Evolutionary conservation across 2,888 invertebrate genomes (phyloP).

Genomic region (Sisyra nigra): DNA sequence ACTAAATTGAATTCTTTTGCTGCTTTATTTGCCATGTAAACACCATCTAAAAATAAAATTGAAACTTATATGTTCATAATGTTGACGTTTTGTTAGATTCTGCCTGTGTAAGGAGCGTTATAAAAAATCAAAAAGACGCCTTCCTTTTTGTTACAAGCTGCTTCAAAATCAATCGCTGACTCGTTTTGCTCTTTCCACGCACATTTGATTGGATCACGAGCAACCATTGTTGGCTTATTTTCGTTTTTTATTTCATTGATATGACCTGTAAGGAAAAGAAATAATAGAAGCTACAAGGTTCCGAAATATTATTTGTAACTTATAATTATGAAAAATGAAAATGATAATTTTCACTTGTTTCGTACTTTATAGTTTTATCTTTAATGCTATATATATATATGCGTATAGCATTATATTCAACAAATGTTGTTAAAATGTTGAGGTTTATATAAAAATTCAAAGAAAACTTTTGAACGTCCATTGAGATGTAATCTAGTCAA

Average conservation of each 20-base stretch:
- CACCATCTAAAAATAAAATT: slow-evolving; percentile 17
- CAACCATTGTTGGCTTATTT: background rate
- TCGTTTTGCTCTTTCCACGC: slow-evolving; percentile 1
- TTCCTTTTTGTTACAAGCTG: slow-evolving; percentile 14
- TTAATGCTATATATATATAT: no score
- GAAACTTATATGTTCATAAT: no score
- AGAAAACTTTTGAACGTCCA: no score
- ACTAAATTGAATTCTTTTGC: slow-evolving; percentile 30
- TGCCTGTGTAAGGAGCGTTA: slow-evolving; percentile 28
- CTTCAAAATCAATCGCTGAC: slow-evolving; percentile 2
- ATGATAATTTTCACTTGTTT: no score
- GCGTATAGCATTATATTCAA: no score
- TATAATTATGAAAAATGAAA: no score
- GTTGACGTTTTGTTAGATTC: slow-evolving; percentile 1
- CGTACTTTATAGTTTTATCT: no score
- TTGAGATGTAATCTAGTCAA: no score
- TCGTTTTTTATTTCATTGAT: background rate
- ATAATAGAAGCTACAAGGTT: no score
- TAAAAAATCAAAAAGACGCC: slow-evolving; percentile 29
- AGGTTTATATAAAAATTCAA: no score
- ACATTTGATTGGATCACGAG: background rate
- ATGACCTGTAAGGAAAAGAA: background rate
- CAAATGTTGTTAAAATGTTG: no score
- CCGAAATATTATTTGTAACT: no score
- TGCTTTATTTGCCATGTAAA: slow-evolving; percentile 20